Evolutionary conservation across 2,888 invertebrate genomes (phyloP).

Genomic region (Agonum fuliginosum): DNA sequence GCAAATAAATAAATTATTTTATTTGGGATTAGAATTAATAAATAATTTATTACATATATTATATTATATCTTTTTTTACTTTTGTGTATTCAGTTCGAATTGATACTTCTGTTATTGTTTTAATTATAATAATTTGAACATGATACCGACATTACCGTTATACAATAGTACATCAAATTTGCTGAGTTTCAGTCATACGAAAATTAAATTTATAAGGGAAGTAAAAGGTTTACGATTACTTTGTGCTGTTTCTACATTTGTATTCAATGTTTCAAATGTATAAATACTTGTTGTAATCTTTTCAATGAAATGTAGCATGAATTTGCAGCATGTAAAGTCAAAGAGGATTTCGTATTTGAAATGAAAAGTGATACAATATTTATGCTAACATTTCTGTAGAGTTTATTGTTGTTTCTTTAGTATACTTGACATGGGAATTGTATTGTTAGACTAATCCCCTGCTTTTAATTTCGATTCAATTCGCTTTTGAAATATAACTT

Average conservation of each 20-base stretch:
- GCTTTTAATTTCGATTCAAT: constrained; percentile 17
- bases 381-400: too few relatives aligned
- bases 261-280: not conserved
- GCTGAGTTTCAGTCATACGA: not conserved
- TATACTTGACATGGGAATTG: too few relatives aligned
- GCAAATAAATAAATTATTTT: too few relatives aligned
- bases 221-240: not conserved
- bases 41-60: too few relatives aligned
- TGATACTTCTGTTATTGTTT: too few relatives aligned
- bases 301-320: not conserved
- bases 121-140: too few relatives aligned
- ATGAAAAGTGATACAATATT: not conserved
- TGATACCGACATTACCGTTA: not conserved
- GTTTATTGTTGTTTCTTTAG: too few relatives aligned
- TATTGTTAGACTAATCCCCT: too few relatives aligned
- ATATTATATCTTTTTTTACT: too few relatives aligned
- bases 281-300: not conserved
- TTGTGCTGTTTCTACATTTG: not conserved
- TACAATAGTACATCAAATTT: not conserved
- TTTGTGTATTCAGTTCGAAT: too few relatives aligned
- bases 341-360: not conserved
- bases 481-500: constrained; percentile 22
- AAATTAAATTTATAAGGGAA: not conserved
- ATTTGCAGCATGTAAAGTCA: not conserved
- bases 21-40: too few relatives aligned